These are phyloP conservation scores for Rhingia campestris DNA, from an alignment of 2,888 invertebrate species.

Conservation along the genomic window DNA sequence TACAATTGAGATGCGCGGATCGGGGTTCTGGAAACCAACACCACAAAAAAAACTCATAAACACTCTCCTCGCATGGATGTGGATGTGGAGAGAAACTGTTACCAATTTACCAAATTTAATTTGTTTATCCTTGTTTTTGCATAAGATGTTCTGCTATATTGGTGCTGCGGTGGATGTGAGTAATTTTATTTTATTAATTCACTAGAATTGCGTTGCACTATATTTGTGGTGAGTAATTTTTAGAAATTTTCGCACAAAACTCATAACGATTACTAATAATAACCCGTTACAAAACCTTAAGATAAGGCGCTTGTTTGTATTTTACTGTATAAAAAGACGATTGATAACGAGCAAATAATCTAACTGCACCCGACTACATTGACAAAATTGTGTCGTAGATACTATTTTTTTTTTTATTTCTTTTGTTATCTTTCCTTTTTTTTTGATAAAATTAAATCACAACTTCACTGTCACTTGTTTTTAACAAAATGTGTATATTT, in stretches of 20 bases:
- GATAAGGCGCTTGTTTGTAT: conserved; percentile 38
- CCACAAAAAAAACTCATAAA: conserved; percentile 45
- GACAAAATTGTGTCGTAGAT: conserved; percentile 15
- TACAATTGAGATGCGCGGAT: background rate
- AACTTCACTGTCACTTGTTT: conserved; percentile 52
- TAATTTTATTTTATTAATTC: conserved; percentile 8
- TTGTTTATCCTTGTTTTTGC: conserved; percentile 34
- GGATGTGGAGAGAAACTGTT: background rate
- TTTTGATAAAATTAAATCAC: conserved; percentile 3
- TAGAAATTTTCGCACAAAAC: conserved; percentile 25
- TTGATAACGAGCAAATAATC: conserved; percentile 45
- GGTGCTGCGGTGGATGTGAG: conserved; percentile 1
- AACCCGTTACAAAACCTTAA: conserved; percentile 45
- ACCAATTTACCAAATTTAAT: conserved; percentile 37
- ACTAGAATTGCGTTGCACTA: background rate
- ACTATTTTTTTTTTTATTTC: conserved; percentile 4
- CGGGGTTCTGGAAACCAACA: background rate
- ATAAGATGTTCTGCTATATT: conserved; percentile 4
- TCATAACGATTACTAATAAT: conserved; percentile 27
- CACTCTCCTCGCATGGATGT: conserved; percentile 8
- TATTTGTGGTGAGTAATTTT: conserved; percentile 8
- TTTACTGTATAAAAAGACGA: background rate
- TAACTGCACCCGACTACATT: conserved; percentile 5
- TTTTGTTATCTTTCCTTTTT: conserved; percentile 45
- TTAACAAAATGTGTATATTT: conserved; percentile 1